Conservation (phyloP, 2,113 vertebrate genomes). For the Notechis scutatus region DNA sequence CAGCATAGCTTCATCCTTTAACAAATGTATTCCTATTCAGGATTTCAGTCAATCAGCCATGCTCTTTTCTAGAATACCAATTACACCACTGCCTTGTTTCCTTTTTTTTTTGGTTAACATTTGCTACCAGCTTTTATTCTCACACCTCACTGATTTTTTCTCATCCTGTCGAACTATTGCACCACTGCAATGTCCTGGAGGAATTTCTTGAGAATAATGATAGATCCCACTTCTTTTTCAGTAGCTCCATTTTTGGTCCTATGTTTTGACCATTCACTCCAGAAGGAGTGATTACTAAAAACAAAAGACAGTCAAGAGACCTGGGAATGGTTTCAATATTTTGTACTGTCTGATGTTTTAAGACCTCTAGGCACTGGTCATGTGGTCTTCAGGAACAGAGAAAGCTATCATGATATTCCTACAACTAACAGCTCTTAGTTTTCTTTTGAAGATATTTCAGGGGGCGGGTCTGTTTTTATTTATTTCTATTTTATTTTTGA, state of each 20-base stretch:
- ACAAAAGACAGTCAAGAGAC: neutral
- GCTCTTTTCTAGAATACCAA: neutral
- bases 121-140: neutral
- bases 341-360: neutral
- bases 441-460: neutral
- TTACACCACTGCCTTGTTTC: neutral
- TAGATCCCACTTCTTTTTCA: neutral
- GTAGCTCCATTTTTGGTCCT: neutral
- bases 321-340: neutral
- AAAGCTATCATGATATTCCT: neutral
- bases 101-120: neutral
- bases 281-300: neutral
- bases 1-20: neutral
- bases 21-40: neutral
- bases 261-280: neutral
- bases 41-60: neutral
- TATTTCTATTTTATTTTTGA: conserved; percentile 13
- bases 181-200: neutral
- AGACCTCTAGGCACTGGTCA: neutral
- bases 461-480: neutral
- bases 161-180: neutral
- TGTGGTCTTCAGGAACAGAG: neutral
- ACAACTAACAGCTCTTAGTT: neutral
- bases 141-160: too few species aligned
- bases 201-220: neutral